phyloP scores from a whole-genome alignment of 1,140 invertebrate genomes.

The Polypedilum pembai region DNA sequence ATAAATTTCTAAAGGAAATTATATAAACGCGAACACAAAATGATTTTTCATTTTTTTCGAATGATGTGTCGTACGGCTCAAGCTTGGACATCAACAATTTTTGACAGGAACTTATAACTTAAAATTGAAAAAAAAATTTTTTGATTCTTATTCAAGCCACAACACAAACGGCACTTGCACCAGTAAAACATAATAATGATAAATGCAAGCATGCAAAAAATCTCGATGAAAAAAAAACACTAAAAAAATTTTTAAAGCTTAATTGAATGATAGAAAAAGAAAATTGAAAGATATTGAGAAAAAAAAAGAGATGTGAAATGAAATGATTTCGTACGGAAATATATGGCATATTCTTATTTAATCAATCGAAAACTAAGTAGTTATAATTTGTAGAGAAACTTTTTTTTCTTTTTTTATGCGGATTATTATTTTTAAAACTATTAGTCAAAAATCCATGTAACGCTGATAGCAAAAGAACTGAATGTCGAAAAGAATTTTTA shows the following conservation, averaged over 20 bases:
- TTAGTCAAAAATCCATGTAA: background rate
- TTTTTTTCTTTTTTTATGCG: background rate
- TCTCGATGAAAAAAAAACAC: too few relatives aligned
- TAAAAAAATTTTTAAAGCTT: too few relatives aligned
- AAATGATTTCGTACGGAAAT: too few relatives aligned
- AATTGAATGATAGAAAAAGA: too few relatives aligned
- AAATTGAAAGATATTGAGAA: too few relatives aligned
- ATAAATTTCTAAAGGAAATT: background rate
- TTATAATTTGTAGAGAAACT: too few relatives aligned
- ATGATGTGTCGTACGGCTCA: too few relatives aligned
- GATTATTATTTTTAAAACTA: background rate
- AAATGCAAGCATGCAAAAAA: background rate
- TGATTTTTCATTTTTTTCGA: background rate
- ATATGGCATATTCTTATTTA: too few relatives aligned
- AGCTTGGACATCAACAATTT: too few relatives aligned
- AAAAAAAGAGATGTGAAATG: too few relatives aligned
- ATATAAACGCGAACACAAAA: background rate
- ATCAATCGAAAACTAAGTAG: too few relatives aligned
- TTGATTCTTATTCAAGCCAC: background rate
- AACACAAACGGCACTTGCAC: background rate
- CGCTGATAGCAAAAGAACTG: background rate
- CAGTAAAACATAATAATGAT: background rate
- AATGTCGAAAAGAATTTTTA: background rate
- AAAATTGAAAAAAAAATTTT: background rate
- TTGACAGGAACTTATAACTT: background rate